Evolutionary conservation across 2,888 invertebrate species (phyloP).

Genomic region (Aporophyla nigra): DNA sequence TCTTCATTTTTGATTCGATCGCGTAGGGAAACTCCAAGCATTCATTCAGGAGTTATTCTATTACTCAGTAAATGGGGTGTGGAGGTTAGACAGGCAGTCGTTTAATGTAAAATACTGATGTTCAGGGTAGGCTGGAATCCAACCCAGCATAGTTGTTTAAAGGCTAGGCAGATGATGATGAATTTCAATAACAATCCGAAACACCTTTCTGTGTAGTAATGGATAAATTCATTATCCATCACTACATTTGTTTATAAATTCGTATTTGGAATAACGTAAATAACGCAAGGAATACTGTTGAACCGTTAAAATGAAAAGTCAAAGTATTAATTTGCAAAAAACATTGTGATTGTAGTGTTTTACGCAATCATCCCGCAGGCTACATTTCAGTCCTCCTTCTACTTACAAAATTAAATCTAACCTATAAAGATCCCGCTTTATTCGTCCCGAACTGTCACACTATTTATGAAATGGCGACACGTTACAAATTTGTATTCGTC

Average conservation of each 20-base stretch:
- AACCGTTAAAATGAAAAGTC: neutral
- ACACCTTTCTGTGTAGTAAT: neutral
- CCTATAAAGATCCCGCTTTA: constrained; percentile 35
- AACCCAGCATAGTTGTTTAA: too few relatives aligned
- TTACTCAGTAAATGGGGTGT: too few relatives aligned
- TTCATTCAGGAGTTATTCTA: too few relatives aligned
- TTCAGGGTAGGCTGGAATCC: too few relatives aligned
- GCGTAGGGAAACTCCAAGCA: too few relatives aligned
- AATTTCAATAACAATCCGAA: too few relatives aligned
- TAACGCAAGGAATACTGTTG: neutral
- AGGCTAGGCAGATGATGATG: too few relatives aligned
- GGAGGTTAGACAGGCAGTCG: too few relatives aligned
- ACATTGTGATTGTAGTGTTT: neutral
- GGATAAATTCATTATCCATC: neutral
- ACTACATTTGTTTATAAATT: neutral
- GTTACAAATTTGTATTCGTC: constrained; percentile 59
- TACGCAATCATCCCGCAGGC: neutral
- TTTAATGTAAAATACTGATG: too few relatives aligned
- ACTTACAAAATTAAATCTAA: constrained; percentile 22
- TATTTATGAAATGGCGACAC: constrained; percentile 51
- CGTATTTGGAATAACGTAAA: neutral
- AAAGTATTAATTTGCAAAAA: neutral
- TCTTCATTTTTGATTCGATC: too few relatives aligned
- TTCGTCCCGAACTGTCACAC: constrained; percentile 36
- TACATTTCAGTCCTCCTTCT: neutral